These are phyloP conservation scores for Electrona antarctica DNA, from an alignment of 2,113 vertebrate species.

Conservation along the genomic window DNA sequence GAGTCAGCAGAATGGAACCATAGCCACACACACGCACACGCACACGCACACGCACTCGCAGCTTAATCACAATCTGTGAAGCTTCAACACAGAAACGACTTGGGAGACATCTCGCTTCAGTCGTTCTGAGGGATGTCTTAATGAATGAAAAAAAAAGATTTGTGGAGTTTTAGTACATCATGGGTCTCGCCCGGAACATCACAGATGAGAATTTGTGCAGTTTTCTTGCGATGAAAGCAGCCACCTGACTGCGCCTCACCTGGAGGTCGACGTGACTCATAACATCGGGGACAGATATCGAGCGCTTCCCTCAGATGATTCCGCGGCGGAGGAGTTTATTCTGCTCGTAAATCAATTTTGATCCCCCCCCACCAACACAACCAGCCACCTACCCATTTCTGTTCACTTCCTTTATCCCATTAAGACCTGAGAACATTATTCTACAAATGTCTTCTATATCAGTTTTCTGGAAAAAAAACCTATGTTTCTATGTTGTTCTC, in stretches of 20 bases:
- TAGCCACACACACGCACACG: background rate
- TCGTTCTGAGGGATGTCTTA: slow-evolving; percentile 65
- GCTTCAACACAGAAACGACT: slow-evolving; percentile 46
- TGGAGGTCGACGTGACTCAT: slow-evolving; percentile 14
- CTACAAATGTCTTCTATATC: too few relatives aligned
- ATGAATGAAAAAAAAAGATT: slow-evolving; percentile 66
- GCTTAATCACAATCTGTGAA: slow-evolving; percentile 63
- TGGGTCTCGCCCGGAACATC: slow-evolving; percentile 23
- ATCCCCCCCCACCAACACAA: background rate
- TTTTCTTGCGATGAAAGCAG: slow-evolving; percentile 49
- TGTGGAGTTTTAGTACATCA: slow-evolving; percentile 54
- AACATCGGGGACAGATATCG: background rate
- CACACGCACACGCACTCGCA: too few relatives aligned
- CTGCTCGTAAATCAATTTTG: background rate
- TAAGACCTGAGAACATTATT: too few relatives aligned
- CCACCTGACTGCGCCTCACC: slow-evolving; percentile 54
- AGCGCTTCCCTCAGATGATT: background rate
- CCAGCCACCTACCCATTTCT: background rate
- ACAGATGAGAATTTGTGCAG: slow-evolving; percentile 51
- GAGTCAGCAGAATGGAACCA: slow-evolving; percentile 70
- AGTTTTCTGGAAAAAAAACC: too few relatives aligned
- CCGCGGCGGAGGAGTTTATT: background rate
- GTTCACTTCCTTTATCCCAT: background rate
- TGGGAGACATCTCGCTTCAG: slow-evolving; percentile 48
- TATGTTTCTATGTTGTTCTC: too few relatives aligned